Evolutionary conservation across 2,113 vertebrate species (phyloP), one percentile per base, ranked within the genome.

Genomic region (Oryzias curvinotus): DNA sequence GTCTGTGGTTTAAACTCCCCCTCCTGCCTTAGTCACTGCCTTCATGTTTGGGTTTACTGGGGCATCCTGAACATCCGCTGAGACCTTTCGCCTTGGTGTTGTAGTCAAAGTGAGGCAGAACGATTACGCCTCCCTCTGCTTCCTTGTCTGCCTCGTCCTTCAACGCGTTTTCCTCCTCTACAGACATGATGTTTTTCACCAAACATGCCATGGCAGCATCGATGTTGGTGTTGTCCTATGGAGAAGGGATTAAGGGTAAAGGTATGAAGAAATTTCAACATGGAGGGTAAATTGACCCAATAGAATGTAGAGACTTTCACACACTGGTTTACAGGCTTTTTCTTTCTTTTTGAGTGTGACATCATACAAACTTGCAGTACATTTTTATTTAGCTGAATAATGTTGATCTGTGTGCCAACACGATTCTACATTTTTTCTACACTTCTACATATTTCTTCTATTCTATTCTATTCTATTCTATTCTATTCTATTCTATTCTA

Each of bases 161-260:
- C 1, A 16, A 17, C 0, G 42, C 54, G 10, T 64, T 66, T 52
- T 89, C 81, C 8, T 76, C 84, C 50, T 93, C 86, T 16, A 48
- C 49, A 0, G 86, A 69, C 83, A 93, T 75, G 77, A 93, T 91
- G 81, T 70, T 88, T 65, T 87, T 84, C 53, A 93, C 90, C 74
- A 93, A 61, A 65, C 89, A 88, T 13, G 75, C 81, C 63, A 92
- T 79, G 71, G 92, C 92, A 0, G 84, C 84, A 5, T 92, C 88
- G 4, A 93, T 91, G 85, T 93, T 93, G 73, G 89, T 91, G 86
- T 93, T 84, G 71, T 93, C 91, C 93, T 93, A 73, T 1, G 21
- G 25, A 21, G 45, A 28, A 7, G n/a, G 36, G 46, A 16, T 13
- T 4, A 23, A 30, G 51, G 23, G 10, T 3, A 49, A 41, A 18